Percentiles rank a stretch among this genome's conserved stretches.
phyloP scores from a whole-genome alignment of 2,888 invertebrate species.

The Acanthococcus lagerstroemiae region DNA sequence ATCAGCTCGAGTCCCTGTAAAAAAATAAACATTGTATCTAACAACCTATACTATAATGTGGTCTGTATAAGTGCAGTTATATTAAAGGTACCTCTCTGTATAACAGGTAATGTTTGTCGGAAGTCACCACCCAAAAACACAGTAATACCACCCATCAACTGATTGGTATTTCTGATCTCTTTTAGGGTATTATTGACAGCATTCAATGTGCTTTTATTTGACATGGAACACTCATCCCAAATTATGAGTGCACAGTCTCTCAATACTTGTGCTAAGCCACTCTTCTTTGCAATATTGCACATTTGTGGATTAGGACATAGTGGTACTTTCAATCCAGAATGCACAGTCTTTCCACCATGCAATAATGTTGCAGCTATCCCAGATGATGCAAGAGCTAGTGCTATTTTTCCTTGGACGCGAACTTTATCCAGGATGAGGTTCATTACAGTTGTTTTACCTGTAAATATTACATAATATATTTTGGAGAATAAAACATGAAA shows the following conservation, averaged over 20 bases:
- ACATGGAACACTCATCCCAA: constrained; percentile 23
- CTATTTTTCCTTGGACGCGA: constrained; percentile 39
- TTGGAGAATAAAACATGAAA: not conserved
- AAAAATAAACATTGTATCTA: not conserved
- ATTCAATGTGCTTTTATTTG: not conserved
- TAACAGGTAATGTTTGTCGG: constrained; percentile 16
- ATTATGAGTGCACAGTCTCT: constrained; percentile 11
- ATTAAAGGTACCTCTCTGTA: not conserved
- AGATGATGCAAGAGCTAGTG: constrained; percentile 42
- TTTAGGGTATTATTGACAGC: constrained; percentile 6
- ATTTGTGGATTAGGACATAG: constrained; percentile 30
- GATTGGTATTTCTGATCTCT: constrained; percentile 1
- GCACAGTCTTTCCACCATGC: constrained; percentile 41
- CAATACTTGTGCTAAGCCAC: constrained; percentile 8
- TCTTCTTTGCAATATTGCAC: constrained; percentile 20
- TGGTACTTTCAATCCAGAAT: constrained; percentile 41
- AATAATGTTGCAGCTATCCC: constrained; percentile 44
- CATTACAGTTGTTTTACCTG: constrained; percentile 42
- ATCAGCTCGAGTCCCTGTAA: not conserved
- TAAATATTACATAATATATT: not conserved
- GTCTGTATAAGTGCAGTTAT: too few relatives aligned
- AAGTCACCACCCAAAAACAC: constrained; percentile 8
- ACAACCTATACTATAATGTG: not conserved
- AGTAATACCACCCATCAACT: constrained; percentile 1
- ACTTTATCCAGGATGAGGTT: constrained; percentile 40